Evolutionary conservation across 2,888 invertebrate species (phyloP).

Genomic region (Drosophila yooni): DNA sequence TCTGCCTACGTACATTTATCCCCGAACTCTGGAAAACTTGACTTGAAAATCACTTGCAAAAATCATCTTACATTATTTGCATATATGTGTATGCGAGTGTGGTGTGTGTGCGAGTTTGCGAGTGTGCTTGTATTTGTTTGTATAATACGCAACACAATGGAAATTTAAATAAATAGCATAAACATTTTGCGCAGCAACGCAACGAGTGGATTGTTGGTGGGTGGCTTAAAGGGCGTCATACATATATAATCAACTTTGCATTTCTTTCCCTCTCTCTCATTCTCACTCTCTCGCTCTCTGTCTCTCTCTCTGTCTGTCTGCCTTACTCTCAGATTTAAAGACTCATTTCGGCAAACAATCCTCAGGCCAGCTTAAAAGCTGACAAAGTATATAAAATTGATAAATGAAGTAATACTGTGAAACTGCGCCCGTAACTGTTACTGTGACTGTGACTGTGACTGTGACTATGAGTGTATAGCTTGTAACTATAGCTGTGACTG

Average conservation of each 20-base stretch:
- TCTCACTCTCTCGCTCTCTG: background rate
- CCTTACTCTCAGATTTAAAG: constrained; percentile 1
- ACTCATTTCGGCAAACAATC: constrained; percentile 21
- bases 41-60: constrained; percentile 58
- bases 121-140: constrained; percentile 2
- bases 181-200: constrained; percentile 51
- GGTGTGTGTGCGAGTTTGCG: background rate
- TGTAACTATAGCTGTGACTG: background rate
- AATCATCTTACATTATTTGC: constrained; percentile 48
- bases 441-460: background rate
- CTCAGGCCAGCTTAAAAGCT: constrained; percentile 22
- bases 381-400: constrained; percentile 57
- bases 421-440: constrained; percentile 1
- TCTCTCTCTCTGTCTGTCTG: background rate
- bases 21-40: constrained; percentile 18
- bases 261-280: background rate
- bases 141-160: constrained; percentile 28
- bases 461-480: background rate
- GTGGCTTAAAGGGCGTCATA: constrained; percentile 10
- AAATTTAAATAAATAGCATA: constrained; percentile 77
- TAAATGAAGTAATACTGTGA: constrained; percentile 40
- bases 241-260: constrained; percentile 50
- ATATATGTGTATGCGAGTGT: constrained; percentile 7
- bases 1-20: constrained; percentile 29
- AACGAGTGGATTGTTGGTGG: constrained; percentile 18